Conservation (phyloP, 2,113 vertebrate species). For the Triplophysa rosa region DNA sequence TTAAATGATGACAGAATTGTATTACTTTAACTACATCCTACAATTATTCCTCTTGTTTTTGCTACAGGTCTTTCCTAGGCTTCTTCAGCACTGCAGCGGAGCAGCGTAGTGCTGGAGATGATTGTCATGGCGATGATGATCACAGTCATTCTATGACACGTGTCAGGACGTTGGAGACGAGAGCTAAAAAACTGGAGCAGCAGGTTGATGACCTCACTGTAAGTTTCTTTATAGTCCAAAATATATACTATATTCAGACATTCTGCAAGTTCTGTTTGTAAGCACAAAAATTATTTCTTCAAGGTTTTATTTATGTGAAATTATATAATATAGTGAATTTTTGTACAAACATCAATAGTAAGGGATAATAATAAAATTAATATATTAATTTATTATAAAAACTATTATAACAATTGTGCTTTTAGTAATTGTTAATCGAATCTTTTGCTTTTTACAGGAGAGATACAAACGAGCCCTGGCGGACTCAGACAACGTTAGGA, state of each 20-base stretch:
- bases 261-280: too few species aligned
- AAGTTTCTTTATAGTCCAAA: slow-evolving; percentile 49
- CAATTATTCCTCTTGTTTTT: slow-evolving; percentile 1
- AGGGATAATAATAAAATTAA: too few species aligned
- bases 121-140: slow-evolving; percentile 67
- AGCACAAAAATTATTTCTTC: too few species aligned
- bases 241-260: too few species aligned
- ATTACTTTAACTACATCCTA: not conserved
- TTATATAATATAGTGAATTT: too few species aligned
- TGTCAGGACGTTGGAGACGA: slow-evolving; percentile 71
- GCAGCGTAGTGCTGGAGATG: slow-evolving; percentile 72
- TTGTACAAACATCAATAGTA: too few species aligned
- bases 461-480: slow-evolving; percentile 77
- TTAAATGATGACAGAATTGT: too few species aligned
- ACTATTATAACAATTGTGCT: not conserved
- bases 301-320: too few species aligned
- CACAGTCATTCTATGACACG: slow-evolving; percentile 68
- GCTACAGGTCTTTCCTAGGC: slow-evolving; percentile 62
- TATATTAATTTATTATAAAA: not conserved
- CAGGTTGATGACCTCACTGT: slow-evolving; percentile 82
- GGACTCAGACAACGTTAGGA: slow-evolving; percentile 80
- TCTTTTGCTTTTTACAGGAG: slow-evolving; percentile 65
- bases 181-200: slow-evolving; percentile 78
- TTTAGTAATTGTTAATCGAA: not conserved
- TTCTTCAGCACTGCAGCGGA: slow-evolving; percentile 79